phyloP scores from a whole-genome alignment of 2,888 invertebrate genomes.

The Lycaena phlaeas region DNA sequence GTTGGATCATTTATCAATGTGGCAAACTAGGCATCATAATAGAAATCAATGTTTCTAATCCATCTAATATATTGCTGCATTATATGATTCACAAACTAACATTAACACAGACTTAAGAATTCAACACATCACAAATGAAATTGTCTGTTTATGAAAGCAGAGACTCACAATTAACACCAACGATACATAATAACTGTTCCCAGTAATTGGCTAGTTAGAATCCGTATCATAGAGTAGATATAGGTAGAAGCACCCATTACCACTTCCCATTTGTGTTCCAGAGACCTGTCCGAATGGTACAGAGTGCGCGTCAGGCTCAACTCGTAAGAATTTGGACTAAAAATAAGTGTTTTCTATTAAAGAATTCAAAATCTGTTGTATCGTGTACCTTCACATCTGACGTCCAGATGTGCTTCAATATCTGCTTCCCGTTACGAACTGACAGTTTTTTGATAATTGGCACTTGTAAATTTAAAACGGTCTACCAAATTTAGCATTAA shows the following conservation, averaged over 20 bases:
- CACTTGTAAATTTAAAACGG: too few relatives aligned
- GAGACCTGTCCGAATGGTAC: conserved; percentile 85
- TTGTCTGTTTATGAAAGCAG: too few relatives aligned
- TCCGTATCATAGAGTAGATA: conserved; percentile 12
- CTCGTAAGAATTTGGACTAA: conserved; percentile 80
- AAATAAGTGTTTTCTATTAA: conserved; percentile 64
- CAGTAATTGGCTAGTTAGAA: conserved; percentile 6
- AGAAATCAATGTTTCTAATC: conserved; percentile 10
- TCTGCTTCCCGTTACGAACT: conserved; percentile 59
- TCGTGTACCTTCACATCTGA: conserved; percentile 67
- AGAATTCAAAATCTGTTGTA: conserved; percentile 63
- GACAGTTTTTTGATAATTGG: conserved; percentile 55
- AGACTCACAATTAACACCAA: too few relatives aligned
- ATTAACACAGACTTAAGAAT: conserved; percentile 14
- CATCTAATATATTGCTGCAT: conserved; percentile 12
- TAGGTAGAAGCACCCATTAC: conserved; percentile 51
- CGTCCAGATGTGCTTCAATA: conserved; percentile 64
- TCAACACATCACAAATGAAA: conserved; percentile 2
- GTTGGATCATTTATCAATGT: conserved; percentile 28
- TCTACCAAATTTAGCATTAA: too few relatives aligned
- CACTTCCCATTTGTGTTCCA: conserved; percentile 67
- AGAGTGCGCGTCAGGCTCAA: conserved; percentile 88
- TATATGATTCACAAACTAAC: conserved; percentile 16
- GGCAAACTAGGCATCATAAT: conserved; percentile 1
- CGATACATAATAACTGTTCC: too few relatives aligned